Evolutionary conservation across 92 coral and sea anemone species (phyloP).

Genomic region (Montipora capitata): DNA sequence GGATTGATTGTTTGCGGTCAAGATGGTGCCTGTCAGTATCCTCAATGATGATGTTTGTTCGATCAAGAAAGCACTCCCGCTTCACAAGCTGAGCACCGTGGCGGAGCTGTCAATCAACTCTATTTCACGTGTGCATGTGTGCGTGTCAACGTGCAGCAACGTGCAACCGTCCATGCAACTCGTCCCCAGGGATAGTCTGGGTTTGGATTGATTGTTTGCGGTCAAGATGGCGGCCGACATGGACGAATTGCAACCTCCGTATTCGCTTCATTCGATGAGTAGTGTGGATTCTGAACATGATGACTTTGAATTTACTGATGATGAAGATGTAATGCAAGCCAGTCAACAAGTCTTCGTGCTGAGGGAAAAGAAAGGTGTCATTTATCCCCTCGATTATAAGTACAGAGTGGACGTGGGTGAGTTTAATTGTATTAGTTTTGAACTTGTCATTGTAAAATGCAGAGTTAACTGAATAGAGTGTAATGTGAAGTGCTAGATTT

Average conservation of each 20-base stretch:
- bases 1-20: background rate
- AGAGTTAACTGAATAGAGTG: too few relatives aligned
- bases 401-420: conserved; percentile 85
- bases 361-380: conserved; percentile 63
- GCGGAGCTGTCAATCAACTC: too few relatives aligned
- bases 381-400: conserved; percentile 90
- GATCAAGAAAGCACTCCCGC: too few relatives aligned
- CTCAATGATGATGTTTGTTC: too few relatives aligned
- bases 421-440: conserved; percentile 1
- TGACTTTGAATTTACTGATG: background rate
- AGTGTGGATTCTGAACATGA: conserved; percentile 18
- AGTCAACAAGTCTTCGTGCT: conserved; percentile 45
- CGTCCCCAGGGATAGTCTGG: too few relatives aligned
- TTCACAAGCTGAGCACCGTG: too few relatives aligned
- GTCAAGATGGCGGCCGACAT: conserved; percentile 45
- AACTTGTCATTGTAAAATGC: too few relatives aligned
- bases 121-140: too few relatives aligned
- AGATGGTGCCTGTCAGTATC: background rate
- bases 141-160: too few relatives aligned
- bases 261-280: conserved; percentile 41
- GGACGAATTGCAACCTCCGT: conserved; percentile 37
- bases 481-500: too few relatives aligned
- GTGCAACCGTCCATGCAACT: too few relatives aligned
- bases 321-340: background rate
- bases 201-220: background rate